Percentiles rank a stretch among this genome's conserved stretches.
These are phyloP conservation scores for Leptopilina boulardi DNA, from an alignment of 1,140 invertebrate species.

Conservation along the genomic window DNA sequence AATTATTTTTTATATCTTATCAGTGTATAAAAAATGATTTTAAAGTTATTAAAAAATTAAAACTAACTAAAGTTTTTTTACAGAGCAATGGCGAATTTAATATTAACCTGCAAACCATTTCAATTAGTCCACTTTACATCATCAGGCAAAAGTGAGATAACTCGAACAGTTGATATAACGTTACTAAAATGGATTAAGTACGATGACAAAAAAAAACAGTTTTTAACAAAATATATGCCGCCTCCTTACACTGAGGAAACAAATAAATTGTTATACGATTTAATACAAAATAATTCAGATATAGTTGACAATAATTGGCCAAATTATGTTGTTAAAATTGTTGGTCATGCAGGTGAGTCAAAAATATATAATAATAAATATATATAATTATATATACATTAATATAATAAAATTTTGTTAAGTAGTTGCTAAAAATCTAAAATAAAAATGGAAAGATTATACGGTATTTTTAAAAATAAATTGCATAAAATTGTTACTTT, in stretches of 20 bases:
- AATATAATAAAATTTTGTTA: too few species aligned
- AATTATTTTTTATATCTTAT: too few species aligned
- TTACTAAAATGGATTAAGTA: not conserved
- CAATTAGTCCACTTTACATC: not conserved
- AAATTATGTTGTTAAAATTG: not conserved
- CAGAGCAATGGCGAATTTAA: not conserved
- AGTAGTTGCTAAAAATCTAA: too few species aligned
- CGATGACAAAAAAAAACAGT: not conserved
- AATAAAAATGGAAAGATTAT: too few species aligned
- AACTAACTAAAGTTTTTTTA: not conserved
- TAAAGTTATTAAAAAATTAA: not conserved
- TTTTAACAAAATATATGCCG: not conserved
- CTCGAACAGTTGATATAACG: not conserved
- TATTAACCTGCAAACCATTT: not conserved
- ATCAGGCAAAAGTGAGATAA: not conserved
- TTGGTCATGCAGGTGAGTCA: not conserved
- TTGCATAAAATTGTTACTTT: too few species aligned
- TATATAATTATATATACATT: too few species aligned
- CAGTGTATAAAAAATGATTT: too few species aligned
- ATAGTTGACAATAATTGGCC: not conserved
- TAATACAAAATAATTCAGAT: not conserved
- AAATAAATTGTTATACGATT: not conserved
- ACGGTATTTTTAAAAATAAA: too few species aligned
- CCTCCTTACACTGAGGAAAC: not conserved
- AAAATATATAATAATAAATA: not conserved